Conservation (phyloP, 1,140 invertebrate species). For the Drosophila seguyi region DNA sequence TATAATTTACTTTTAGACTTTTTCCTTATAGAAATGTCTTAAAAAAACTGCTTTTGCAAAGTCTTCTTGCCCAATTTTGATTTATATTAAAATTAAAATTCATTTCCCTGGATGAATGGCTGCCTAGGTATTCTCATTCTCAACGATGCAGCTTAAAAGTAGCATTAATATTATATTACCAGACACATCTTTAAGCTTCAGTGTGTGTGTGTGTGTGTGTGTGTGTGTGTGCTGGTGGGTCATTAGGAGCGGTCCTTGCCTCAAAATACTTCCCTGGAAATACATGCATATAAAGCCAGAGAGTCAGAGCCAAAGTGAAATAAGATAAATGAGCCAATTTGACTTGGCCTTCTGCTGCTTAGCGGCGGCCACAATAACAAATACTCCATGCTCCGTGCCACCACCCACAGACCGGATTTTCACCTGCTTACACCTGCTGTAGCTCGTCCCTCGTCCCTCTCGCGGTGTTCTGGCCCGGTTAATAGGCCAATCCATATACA, state of each 20-base stretch:
- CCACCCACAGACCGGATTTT: slow-evolving; percentile 7
- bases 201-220: background rate
- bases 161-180: slow-evolving; percentile 1
- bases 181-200: slow-evolving; percentile 3
- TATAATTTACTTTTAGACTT: background rate
- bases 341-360: slow-evolving; percentile 58
- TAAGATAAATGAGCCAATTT: slow-evolving; percentile 80
- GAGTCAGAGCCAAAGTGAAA: slow-evolving; percentile 55
- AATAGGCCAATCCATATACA: slow-evolving; percentile 44
- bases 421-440: slow-evolving; percentile 10
- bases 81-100: background rate
- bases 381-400: slow-evolving; percentile 2
- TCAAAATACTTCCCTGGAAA: slow-evolving; percentile 14
- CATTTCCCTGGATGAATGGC: background rate
- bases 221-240: background rate
- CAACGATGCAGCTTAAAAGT: background rate
- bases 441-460: background rate
- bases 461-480: slow-evolving; percentile 3
- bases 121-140: background rate
- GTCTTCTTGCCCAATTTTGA: background rate
- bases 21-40: background rate
- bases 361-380: slow-evolving; percentile 36
- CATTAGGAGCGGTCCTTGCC: slow-evolving; percentile 9
- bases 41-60: background rate
- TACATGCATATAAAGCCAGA: background rate